Conservation (phyloP, 2,113 vertebrate genomes). For the Dicaeum eximium region DNA sequence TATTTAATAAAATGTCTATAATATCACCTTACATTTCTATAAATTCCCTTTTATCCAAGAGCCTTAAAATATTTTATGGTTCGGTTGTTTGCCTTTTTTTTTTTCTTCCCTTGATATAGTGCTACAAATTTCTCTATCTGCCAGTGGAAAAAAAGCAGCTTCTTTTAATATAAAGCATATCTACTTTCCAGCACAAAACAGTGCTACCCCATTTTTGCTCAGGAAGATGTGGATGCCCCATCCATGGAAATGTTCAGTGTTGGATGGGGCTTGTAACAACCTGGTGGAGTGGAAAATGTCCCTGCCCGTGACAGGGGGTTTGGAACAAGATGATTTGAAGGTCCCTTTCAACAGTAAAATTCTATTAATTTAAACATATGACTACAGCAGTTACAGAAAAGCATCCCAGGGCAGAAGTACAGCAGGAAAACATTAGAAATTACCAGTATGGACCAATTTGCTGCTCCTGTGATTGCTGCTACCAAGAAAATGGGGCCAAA, state of each 20-base stretch:
- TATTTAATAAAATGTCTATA: neutral
- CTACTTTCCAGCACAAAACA: neutral
- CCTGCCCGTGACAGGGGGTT: neutral
- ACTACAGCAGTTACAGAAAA: neutral
- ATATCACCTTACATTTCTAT: neutral
- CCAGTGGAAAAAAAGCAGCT: neutral
- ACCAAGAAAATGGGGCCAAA: neutral
- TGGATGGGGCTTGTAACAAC: neutral
- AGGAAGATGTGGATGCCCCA: neutral
- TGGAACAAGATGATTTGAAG: neutral
- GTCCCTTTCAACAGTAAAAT: neutral
- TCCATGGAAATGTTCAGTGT: neutral
- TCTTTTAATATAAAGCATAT: neutral
- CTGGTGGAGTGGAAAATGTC: no score
- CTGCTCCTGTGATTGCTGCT: neutral
- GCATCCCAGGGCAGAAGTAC: neutral
- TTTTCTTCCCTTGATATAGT: neutral
- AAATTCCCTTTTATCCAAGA: neutral
- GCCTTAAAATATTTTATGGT: neutral
- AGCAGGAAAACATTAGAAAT: neutral
- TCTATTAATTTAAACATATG: neutral
- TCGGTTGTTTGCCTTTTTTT: no score
- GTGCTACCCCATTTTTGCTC: neutral
- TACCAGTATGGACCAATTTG: neutral
- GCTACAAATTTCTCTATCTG: neutral